phyloP scores from a whole-genome alignment of 2,797 vertebrate genomes.

The Merluccius polli region DNA sequence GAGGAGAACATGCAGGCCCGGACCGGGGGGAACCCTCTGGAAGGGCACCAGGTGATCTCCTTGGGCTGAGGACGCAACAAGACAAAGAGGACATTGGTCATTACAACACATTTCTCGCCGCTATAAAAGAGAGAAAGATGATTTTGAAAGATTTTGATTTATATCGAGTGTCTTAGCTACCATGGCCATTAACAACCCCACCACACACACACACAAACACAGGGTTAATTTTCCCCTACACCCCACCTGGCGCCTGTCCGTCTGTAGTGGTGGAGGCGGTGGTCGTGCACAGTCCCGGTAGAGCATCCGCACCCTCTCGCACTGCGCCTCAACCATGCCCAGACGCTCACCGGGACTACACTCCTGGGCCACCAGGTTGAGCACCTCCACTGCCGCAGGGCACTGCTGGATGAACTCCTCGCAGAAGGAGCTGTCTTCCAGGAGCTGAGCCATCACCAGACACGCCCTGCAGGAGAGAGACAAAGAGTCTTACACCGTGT shows the following conservation, averaged over 20 bases:
- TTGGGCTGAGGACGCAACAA: constrained; percentile 77
- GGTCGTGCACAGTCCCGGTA: constrained; percentile 96
- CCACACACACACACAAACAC: not conserved
- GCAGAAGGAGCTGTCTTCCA: constrained; percentile 98
- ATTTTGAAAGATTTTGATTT: too few species aligned
- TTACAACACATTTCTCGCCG: not conserved
- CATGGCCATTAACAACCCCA: not conserved
- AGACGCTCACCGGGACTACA: constrained; percentile 96
- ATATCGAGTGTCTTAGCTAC: too few species aligned
- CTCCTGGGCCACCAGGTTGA: constrained; percentile 96
- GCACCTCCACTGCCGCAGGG: constrained; percentile 95
- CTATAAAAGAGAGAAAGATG: not conserved
- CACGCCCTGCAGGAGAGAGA: constrained; percentile 81
- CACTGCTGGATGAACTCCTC: constrained; percentile 99
- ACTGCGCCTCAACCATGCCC: constrained; percentile 91
- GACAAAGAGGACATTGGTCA: not conserved
- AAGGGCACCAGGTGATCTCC: constrained; percentile 96
- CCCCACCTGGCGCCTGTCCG: constrained; percentile 90
- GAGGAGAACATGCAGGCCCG: constrained; percentile 98
- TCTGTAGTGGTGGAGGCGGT: constrained; percentile 91
- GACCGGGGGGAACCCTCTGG: constrained; percentile 91
- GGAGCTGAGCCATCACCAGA: constrained; percentile 97
- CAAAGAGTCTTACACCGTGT: too few species aligned
- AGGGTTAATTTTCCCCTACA: not conserved
- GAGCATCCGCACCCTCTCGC: constrained; percentile 92